Evolutionary conservation across 1,140 invertebrate genomes (phyloP).

Genomic region (Tachypleus tridentatus): DNA sequence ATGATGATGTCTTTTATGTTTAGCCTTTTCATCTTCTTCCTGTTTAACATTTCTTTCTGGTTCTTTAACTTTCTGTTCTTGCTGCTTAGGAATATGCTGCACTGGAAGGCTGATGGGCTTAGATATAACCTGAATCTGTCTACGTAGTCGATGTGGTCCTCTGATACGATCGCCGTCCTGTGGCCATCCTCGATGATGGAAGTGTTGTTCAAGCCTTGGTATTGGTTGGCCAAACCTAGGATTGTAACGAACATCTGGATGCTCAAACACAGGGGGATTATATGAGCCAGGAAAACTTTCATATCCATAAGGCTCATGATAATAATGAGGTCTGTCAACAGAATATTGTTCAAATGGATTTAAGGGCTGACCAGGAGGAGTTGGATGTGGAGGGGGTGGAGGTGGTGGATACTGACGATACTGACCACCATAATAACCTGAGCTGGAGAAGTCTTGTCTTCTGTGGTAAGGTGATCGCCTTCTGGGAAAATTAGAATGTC

Average conservation of each 20-base stretch:
- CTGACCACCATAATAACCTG: constrained; percentile 7
- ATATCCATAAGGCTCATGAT: constrained; percentile 6
- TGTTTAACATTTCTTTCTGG: constrained; percentile 25
- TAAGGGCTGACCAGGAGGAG: constrained; percentile 4
- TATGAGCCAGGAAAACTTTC: background rate
- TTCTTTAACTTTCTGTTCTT: constrained; percentile 11
- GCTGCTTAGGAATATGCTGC: constrained; percentile 6
- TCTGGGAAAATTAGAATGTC: constrained; percentile 3
- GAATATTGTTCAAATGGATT: constrained; percentile 7
- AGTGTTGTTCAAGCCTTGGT: background rate
- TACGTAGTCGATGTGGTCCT: no score
- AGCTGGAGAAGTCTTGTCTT: constrained; percentile 7
- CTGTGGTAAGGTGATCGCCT: constrained; percentile 4
- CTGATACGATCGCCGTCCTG: no score
- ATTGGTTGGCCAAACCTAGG: background rate
- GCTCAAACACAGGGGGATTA: background rate
- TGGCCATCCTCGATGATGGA: background rate
- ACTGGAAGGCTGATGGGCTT: background rate
- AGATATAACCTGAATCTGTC: no score
- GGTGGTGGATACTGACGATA: constrained; percentile 7
- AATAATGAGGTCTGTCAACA: constrained; percentile 7
- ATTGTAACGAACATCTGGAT: background rate
- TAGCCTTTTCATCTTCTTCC: constrained; percentile 15
- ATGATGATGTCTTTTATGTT: constrained; percentile 19
- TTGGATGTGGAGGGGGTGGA: constrained; percentile 5